phyloP scores from a whole-genome alignment of 2,113 vertebrate species.

The Talpa occidentalis region DNA sequence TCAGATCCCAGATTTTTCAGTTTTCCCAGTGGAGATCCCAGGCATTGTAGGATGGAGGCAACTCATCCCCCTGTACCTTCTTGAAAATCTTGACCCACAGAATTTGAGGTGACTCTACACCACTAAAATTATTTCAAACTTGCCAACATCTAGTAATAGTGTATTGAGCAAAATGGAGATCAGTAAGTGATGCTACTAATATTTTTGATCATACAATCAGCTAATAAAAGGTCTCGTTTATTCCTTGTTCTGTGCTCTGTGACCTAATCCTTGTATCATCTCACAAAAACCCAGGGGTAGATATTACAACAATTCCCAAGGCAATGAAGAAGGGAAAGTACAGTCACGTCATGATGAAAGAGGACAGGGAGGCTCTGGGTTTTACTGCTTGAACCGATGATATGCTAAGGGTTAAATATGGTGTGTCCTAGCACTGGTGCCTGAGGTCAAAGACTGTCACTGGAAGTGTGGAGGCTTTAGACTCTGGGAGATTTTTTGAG shows the following conservation, averaged over 20 bases:
- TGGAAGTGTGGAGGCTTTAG: not conserved
- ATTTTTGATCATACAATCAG: not conserved
- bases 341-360: not conserved
- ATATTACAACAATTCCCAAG: not conserved
- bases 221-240: not conserved
- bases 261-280: not conserved
- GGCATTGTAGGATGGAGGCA: not conserved
- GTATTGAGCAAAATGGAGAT: not conserved
- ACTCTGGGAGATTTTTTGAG: not conserved
- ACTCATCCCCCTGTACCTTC: not conserved
- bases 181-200: not conserved
- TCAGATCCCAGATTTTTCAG: not conserved
- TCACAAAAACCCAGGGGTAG: not conserved
- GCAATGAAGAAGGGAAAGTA: not conserved
- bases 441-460: not conserved
- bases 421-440: no score
- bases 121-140: not conserved
- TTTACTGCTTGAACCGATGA: not conserved
- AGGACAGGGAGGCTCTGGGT: not conserved
- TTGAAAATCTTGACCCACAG: not conserved
- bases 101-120: not conserved
- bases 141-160: not conserved
- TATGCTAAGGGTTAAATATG: not conserved
- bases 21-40: not conserved
- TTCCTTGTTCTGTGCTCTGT: not conserved